A percentile compares a stretch with the other conserved stretches of the same genome.
phyloP scores from a whole-genome alignment of 2,113 vertebrate species.

The zebrafish (Danio rerio) region GRCz12tu NC_133182.1:66432001-66432500 shows the following conservation, averaged over 20 bases:
- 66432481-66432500: constrained; percentile 43
- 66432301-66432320: constrained; percentile 2
- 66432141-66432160: too few species aligned
- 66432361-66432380: constrained; percentile 12
- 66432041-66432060: too few species aligned
- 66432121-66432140: too few species aligned
- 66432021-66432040: too few species aligned
- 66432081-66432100: too few species aligned
- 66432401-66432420: constrained; percentile 46
- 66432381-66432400: background rate
- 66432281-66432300: background rate
- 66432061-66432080: too few species aligned
- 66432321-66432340: background rate
- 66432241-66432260: background rate
- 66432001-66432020: too few species aligned
- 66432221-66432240: too few species aligned
- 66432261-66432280: background rate
- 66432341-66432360: background rate
- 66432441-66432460: constrained; percentile 21
- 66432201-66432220: too few species aligned
- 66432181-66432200: too few species aligned
- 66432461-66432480: constrained; percentile 13
- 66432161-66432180: too few species aligned
- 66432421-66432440: constrained; percentile 33
- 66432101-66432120: too few species aligned